Percentiles rank a stretch among this genome's conserved stretches.
Evolutionary conservation across 1,140 invertebrate species (phyloP).

Genomic region (Hermatobates lingyangjiaoensis): DNA sequence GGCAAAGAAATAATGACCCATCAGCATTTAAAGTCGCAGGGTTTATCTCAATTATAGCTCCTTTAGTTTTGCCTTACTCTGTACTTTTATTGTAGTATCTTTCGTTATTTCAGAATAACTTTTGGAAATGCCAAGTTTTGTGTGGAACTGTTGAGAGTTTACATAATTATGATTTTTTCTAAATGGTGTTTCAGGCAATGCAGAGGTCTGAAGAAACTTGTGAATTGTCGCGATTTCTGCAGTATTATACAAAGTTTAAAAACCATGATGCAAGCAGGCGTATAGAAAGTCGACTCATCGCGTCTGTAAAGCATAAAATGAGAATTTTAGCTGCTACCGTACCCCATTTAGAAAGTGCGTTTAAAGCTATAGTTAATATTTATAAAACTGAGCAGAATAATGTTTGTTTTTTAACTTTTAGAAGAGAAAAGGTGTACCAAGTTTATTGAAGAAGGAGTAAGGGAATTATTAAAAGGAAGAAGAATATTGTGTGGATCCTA

Average conservation of each 20-base stretch:
- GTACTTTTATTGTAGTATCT: constrained; percentile 5
- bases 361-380: neutral
- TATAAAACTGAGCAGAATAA: neutral
- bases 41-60: too few species aligned
- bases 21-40: too few species aligned
- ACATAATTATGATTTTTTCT: too few species aligned
- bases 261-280: constrained; percentile 44
- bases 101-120: neutral
- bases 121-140: neutral
- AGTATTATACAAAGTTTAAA: constrained; percentile 44
- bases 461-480: constrained; percentile 41
- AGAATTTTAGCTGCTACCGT: constrained; percentile 30
- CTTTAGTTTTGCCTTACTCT: too few species aligned
- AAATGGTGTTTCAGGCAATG: constrained; percentile 29
- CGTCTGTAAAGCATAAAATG: constrained; percentile 41
- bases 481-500: constrained; percentile 45
- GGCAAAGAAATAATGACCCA: too few species aligned
- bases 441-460: constrained; percentile 44
- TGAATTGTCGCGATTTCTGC: constrained; percentile 42
- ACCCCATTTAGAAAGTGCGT: neutral
- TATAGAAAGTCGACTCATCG: constrained; percentile 40
- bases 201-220: constrained; percentile 36
- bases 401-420: constrained; percentile 13
- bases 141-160: neutral
- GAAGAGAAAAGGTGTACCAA: constrained; percentile 26